Evolutionary conservation across 2,797 vertebrate genomes (phyloP).

Genomic region (Sphaeramia orbicularis): DNA sequence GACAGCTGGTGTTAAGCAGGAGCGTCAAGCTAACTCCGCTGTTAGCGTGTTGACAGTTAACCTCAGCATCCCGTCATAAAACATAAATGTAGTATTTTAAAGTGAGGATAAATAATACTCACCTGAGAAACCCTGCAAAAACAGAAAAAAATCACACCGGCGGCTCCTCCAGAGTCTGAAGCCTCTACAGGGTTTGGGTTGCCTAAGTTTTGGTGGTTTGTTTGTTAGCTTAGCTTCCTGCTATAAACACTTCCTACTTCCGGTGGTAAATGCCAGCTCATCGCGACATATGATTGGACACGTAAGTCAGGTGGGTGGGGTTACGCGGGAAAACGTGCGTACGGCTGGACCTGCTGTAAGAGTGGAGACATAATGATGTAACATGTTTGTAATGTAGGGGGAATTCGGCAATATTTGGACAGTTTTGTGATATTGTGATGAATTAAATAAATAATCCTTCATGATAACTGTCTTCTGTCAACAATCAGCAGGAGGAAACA

Average conservation of each 20-base stretch:
- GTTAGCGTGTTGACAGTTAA: conserved; percentile 1
- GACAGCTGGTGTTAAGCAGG: too few relatives aligned
- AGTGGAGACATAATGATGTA: too few relatives aligned
- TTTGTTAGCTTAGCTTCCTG: conserved; percentile 27
- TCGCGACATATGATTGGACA: conserved; percentile 59
- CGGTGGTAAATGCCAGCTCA: conserved; percentile 64
- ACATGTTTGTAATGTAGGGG: too few relatives aligned
- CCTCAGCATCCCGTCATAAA: fast-evolving
- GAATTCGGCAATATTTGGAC: too few relatives aligned
- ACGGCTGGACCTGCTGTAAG: too few relatives aligned
- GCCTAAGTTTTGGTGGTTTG: conserved; percentile 1
- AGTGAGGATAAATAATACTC: neutral
- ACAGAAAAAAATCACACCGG: neutral
- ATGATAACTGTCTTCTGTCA: too few relatives aligned
- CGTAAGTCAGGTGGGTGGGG: fast-evolving
- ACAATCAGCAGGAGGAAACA: too few relatives aligned
- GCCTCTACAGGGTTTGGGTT: neutral
- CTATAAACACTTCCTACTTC: conserved; percentile 54
- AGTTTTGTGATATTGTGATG: too few relatives aligned
- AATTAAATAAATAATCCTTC: too few relatives aligned
- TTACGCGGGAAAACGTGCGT: fast-evolving
- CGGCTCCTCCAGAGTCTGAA: neutral
- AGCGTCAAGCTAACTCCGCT: neutral
- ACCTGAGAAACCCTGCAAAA: conserved; percentile 31
- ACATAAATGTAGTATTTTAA: too few relatives aligned